Percentiles rank a stretch among this genome's conserved stretches.
These are phyloP conservation scores for Melanotaenia boesemani DNA, from an alignment of 2,797 vertebrate genomes.

Conservation along the genomic window DNA sequence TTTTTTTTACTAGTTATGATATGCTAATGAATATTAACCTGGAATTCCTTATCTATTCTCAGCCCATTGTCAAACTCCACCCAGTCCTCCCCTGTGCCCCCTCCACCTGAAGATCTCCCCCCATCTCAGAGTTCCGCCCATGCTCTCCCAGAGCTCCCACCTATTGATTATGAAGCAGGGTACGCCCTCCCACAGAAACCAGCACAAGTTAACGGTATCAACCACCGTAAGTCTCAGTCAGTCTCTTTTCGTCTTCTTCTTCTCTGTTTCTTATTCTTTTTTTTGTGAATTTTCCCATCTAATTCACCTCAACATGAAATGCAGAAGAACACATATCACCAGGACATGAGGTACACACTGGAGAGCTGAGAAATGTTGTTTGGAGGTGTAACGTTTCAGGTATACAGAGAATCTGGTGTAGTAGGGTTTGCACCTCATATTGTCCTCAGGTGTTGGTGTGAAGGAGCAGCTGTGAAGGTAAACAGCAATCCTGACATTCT, in stretches of 20 bases:
- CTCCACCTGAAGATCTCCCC: slow-evolving; percentile 52
- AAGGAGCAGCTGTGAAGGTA: slow-evolving; percentile 23
- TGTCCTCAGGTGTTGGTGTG: slow-evolving; percentile 26
- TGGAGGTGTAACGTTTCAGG: background rate
- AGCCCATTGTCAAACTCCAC: slow-evolving; percentile 30
- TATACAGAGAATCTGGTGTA: background rate
- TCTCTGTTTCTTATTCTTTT: background rate
- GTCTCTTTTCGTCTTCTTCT: background rate
- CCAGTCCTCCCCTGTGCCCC: slow-evolving; percentile 18
- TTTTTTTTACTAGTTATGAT: background rate
- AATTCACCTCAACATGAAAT: slow-evolving; percentile 7
- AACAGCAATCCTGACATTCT: slow-evolving; percentile 42
- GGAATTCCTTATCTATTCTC: slow-evolving; percentile 12
- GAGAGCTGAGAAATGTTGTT: slow-evolving; percentile 2
- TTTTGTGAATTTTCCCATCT: background rate
- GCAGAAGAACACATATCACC: background rate
- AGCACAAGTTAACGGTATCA: slow-evolving; percentile 50
- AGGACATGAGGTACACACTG: slow-evolving; percentile 15
- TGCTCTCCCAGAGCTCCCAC: slow-evolving; percentile 58
- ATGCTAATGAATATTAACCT: slow-evolving; percentile 12
- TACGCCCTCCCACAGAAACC: slow-evolving; percentile 24
- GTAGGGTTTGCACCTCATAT: slow-evolving; percentile 1
- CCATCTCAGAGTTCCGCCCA: slow-evolving; percentile 25
- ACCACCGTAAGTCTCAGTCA: slow-evolving; percentile 70
- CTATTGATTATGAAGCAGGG: slow-evolving; percentile 70